These are phyloP conservation scores for Paramisgurnus dabryanus DNA, from an alignment of 2,113 vertebrate genomes.

Conservation along the genomic window DNA sequence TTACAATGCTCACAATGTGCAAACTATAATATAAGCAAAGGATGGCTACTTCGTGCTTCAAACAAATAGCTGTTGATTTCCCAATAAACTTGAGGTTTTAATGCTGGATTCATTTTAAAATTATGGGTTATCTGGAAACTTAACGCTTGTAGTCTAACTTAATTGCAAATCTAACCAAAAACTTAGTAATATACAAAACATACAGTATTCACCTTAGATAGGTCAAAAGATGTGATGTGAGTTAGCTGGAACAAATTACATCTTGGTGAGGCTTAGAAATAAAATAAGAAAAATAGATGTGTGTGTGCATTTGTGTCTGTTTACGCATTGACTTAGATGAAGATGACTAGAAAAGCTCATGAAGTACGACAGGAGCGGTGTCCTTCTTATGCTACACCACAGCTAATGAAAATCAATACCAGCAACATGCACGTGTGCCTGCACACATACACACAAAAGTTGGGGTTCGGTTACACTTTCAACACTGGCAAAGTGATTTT, in stretches of 20 bases:
- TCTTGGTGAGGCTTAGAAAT: neutral
- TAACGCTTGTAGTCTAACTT: neutral
- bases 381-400: conserved; percentile 63
- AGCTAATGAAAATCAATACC: conserved; percentile 80
- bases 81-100: neutral
- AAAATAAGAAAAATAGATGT: conserved; percentile 18
- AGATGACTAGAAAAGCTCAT: conserved; percentile 70
- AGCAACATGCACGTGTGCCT: conserved; percentile 23
- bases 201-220: conserved; percentile 7
- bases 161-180: neutral
- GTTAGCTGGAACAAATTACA: conserved; percentile 18
- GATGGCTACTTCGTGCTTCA: no score
- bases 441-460: conserved; percentile 9
- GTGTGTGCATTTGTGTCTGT: conserved; percentile 21
- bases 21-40: no score
- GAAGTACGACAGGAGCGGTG: conserved; percentile 73
- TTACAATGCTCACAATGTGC: no score
- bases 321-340: conserved; percentile 58
- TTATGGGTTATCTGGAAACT: no score
- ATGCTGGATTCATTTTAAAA: no score
- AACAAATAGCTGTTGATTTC: neutral
- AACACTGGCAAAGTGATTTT: conserved; percentile 6
- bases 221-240: neutral
- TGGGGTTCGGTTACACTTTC: conserved; percentile 14
- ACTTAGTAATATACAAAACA: neutral